phyloP scores from a whole-genome alignment of 92 coral and sea anemone species.

The Heliopora coerulea region DNA sequence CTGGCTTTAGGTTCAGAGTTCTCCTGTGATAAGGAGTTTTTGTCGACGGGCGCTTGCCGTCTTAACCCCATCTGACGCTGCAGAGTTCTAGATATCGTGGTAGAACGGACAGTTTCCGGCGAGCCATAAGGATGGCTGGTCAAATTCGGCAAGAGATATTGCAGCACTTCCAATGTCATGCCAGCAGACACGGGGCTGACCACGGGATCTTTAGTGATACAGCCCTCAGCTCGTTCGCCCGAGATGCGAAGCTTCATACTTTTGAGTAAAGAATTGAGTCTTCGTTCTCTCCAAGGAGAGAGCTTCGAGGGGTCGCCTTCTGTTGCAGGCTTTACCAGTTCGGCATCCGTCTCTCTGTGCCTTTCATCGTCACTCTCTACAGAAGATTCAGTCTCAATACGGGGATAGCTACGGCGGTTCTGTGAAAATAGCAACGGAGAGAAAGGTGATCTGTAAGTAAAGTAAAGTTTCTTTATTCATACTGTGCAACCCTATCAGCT shows the following conservation, averaged over 20 bases:
- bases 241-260: slow-evolving; percentile 32
- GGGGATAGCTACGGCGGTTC: neutral
- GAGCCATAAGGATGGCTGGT: slow-evolving; percentile 9
- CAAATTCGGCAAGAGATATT: slow-evolving; percentile 27
- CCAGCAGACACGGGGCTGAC: slow-evolving; percentile 2
- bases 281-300: slow-evolving; percentile 31
- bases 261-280: slow-evolving; percentile 18
- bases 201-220: neutral
- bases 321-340: neutral
- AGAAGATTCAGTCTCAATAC: neutral
- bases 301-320: neutral
- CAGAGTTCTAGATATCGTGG: slow-evolving; percentile 13
- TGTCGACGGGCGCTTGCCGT: neutral
- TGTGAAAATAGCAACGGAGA: neutral
- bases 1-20: neutral
- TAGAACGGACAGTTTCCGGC: neutral
- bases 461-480: no score
- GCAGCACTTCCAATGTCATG: slow-evolving; percentile 18
- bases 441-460: no score
- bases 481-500: no score
- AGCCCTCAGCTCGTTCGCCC: slow-evolving; percentile 16
- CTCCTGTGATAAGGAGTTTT: no score
- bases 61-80: slow-evolving; percentile 26
- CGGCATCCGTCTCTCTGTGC: neutral
- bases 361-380: neutral